Conservation (phyloP, 2,888 invertebrate genomes). For the Campoletis raptor region DNA sequence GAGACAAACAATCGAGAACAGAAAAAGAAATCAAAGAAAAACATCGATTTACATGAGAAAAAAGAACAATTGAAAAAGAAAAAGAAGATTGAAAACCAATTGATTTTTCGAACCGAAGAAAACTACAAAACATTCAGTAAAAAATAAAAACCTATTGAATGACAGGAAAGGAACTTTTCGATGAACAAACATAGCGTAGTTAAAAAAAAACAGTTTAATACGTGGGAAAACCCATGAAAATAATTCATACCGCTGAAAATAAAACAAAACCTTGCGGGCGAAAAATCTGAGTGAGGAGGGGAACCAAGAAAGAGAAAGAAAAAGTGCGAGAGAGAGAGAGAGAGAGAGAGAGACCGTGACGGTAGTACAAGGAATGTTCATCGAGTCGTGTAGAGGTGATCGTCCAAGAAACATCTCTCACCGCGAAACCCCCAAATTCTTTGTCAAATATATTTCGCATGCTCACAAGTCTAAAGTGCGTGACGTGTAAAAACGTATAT, state of each 20-base stretch:
- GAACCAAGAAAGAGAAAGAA: background rate
- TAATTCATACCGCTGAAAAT: background rate
- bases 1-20: background rate
- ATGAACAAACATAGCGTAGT: background rate
- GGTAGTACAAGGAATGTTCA: slow-evolving; percentile 9
- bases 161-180: background rate
- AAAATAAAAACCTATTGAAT: background rate
- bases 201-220: background rate
- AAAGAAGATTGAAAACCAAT: background rate
- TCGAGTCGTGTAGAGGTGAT: slow-evolving; percentile 44
- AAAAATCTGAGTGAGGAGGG: slow-evolving; percentile 8
- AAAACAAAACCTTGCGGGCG: background rate
- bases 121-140: background rate
- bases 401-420: slow-evolving; percentile 55
- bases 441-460: background rate
- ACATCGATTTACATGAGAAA: background rate
- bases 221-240: background rate
- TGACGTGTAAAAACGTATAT: background rate
- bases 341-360: slow-evolving; percentile 18
- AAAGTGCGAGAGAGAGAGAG: slow-evolving; percentile 1
- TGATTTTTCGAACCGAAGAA: background rate
- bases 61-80: background rate
- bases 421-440: background rate
- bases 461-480: background rate
- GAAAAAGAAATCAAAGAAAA: slow-evolving; percentile 6